phyloP scores from a whole-genome alignment of 2,888 invertebrate genomes.

The Drosophila differens region DNA sequence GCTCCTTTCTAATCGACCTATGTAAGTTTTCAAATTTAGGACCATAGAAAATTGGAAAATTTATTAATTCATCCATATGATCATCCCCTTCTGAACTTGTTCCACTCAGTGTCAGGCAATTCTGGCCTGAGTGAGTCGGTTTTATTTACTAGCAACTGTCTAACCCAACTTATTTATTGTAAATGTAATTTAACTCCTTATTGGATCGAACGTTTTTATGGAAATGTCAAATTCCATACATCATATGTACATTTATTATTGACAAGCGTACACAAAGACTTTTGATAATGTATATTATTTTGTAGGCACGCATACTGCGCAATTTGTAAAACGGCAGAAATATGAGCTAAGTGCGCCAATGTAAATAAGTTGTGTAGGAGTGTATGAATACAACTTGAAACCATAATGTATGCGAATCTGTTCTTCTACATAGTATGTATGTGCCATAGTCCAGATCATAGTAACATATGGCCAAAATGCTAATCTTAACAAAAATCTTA shows the following conservation, averaged over 20 bases:
- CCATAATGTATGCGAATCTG: no score
- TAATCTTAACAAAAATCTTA: not conserved
- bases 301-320: not conserved
- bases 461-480: no score
- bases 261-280: not conserved
- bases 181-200: not conserved
- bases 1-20: not conserved
- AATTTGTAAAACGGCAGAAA: no score
- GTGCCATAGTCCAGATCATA: no score
- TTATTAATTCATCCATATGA: not conserved
- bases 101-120: not conserved
- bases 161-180: not conserved
- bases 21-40: not conserved
- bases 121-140: not conserved
- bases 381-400: no score
- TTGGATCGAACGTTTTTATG: not conserved
- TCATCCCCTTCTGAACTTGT: not conserved
- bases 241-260: not conserved
- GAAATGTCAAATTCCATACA: not conserved
- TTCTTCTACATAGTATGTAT: no score
- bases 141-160: not conserved
- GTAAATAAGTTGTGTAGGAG: no score
- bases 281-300: constrained; percentile 1
- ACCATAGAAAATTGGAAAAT: not conserved
- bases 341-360: no score